Conservation (phyloP, 2,888 invertebrate species). For the Drosophila rellima region DNA sequence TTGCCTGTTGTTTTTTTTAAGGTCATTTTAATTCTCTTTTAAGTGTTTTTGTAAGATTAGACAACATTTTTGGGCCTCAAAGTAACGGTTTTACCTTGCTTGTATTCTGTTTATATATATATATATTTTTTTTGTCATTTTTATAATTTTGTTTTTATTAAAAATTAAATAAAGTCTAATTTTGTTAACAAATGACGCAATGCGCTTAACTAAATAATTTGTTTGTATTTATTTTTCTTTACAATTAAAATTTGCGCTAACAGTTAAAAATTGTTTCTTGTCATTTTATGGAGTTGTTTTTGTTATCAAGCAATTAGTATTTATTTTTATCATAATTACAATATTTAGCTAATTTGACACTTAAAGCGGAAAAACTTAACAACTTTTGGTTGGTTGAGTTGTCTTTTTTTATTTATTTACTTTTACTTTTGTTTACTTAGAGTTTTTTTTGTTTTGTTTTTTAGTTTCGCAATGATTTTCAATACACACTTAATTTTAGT, state of each 20-base stretch:
- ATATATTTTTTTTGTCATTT: slow-evolving; percentile 40
- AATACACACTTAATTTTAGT: slow-evolving; percentile 70
- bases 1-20: slow-evolving; percentile 25
- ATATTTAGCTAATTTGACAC: slow-evolving; percentile 81
- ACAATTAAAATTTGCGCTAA: slow-evolving; percentile 81
- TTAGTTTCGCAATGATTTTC: slow-evolving; percentile 61
- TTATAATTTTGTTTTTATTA: slow-evolving; percentile 50
- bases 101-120: slow-evolving; percentile 28
- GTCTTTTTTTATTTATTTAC: no score
- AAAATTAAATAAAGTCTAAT: slow-evolving; percentile 75
- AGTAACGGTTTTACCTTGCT: slow-evolving; percentile 55
- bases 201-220: slow-evolving; percentile 64
- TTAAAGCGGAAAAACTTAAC: slow-evolving; percentile 83
- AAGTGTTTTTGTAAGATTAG: slow-evolving; percentile 45
- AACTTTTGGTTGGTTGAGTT: slow-evolving; percentile 69
- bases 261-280: slow-evolving; percentile 74
- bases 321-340: slow-evolving; percentile 67
- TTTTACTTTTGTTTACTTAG: slow-evolving; percentile 29
- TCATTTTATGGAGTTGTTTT: slow-evolving; percentile 40
- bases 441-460: slow-evolving; percentile 27
- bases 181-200: slow-evolving; percentile 73
- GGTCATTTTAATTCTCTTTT: slow-evolving; percentile 10
- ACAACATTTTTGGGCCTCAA: slow-evolving; percentile 63
- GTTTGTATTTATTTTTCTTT: slow-evolving; percentile 30
- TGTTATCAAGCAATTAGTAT: slow-evolving; percentile 60